Base-by-base conservation (phyloP, 2,797 vertebrate genomes). In the Cephalopachus bancanus region DNA sequence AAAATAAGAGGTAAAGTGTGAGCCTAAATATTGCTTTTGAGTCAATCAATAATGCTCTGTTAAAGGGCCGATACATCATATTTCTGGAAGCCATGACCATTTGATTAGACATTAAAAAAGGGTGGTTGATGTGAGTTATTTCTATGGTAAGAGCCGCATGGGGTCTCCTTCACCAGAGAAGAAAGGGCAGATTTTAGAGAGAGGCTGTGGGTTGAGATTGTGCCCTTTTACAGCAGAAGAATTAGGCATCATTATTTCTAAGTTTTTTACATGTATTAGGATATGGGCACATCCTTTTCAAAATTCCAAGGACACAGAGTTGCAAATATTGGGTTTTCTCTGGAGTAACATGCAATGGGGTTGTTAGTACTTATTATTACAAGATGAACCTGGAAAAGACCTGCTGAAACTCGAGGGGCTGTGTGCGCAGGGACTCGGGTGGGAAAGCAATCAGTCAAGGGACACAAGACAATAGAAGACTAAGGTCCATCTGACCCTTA, bases 321-420 rank as follows among this genome's bases (percentile, higher is more conserved):
- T 3, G 17, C 11, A 1, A 30, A 9, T 11, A 8, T 3, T 1
- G 37, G n/a, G 16, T 17, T 15, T 44, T 16, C 17, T 30, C 5
- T 1, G 26, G 16, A 83, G 67, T 14, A 20, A 5, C 16, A 0
- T 2, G 53, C 7, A 0, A 2, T 7, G 59, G n/a, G 69, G 2
- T 53, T 53, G 10, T 28, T 15, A 15, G 78, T 22, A 5, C 26
- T 33, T 26, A 11, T 59, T 19, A 7, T 28, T 7, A 7, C 5
- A 1, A 0, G 0, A 8, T 1, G n/a, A 12, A 30, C 7, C 30
- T n/a, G 0, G 16, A 20, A 20, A 28, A 7, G 64, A 11, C 16
- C 0, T 4, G 24, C 28, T 6, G 60, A 76, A 14, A 26, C 10
- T 1, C 5, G 0, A 11, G 5, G 20, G 4, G 2, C 22, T 17